phyloP scores from a whole-genome alignment of 2,113 vertebrate species.

The Rhinoptilus africanus region DNA sequence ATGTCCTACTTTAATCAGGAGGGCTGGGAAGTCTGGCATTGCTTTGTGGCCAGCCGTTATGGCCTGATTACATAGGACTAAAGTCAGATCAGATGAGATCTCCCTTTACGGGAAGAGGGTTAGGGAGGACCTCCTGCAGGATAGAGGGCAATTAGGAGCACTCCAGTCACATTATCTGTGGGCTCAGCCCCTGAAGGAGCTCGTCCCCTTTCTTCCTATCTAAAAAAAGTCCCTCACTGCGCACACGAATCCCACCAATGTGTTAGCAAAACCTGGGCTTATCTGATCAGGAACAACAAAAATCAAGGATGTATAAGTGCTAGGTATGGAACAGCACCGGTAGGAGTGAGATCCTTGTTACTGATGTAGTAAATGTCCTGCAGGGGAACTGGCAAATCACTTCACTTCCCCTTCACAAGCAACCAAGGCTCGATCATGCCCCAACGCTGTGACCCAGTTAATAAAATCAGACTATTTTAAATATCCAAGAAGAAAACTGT shows the following conservation, averaged over 20 bases:
- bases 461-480: not conserved
- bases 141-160: not conserved
- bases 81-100: not conserved
- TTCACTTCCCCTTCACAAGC: not conserved
- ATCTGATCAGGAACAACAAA: not conserved
- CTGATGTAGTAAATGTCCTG: not conserved
- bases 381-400: not conserved
- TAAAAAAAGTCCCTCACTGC: not conserved
- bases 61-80: not conserved
- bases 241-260: fast-evolving
- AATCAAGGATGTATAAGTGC: not conserved
- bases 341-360: not conserved
- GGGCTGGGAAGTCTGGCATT: not conserved
- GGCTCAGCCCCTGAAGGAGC: not conserved
- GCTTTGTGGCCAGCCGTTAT: not conserved
- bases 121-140: not conserved
- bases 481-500: not conserved
- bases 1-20: not conserved
- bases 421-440: not conserved
- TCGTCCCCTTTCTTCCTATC: not conserved
- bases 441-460: not conserved
- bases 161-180: not conserved
- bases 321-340: not conserved
- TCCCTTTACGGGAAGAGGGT: not conserved
- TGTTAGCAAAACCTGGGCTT: not conserved